Evolutionary conservation across 2,797 vertebrate species (phyloP).

Genomic region (Gadopsis bispinosus): DNA sequence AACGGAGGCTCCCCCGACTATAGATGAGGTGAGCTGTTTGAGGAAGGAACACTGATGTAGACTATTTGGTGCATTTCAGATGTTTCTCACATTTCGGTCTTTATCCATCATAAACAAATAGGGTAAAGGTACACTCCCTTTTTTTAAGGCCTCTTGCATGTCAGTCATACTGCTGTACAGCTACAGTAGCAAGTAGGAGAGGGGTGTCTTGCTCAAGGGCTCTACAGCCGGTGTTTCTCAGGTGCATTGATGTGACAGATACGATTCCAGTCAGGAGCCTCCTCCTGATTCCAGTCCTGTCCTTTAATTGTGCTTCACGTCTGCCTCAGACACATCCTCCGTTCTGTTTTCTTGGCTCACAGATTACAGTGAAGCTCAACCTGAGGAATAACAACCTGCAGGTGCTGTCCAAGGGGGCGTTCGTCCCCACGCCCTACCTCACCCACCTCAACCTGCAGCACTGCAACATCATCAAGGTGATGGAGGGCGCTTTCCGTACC

Average conservation of each 20-base stretch:
- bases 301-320: neutral
- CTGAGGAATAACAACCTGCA: constrained; percentile 87
- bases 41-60: neutral
- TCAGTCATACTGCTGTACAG: neutral
- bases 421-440: constrained; percentile 86
- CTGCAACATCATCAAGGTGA: constrained; percentile 86
- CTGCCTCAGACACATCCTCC: neutral
- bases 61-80: neutral
- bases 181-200: neutral
- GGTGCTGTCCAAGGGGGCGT: constrained; percentile 78
- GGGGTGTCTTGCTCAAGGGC: neutral
- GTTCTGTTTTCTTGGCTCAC: neutral
- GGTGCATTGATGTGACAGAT: neutral
- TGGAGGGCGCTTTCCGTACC: constrained; percentile 90
- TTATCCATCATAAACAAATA: neutral
- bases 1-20: constrained; percentile 78
- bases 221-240: neutral
- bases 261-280: neutral
- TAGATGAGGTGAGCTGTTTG: constrained; percentile 86
- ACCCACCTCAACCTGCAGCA: constrained; percentile 89
- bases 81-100: neutral
- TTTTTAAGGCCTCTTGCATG: neutral
- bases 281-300: neutral
- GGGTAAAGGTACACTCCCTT: neutral
- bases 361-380: constrained; percentile 90